Evolutionary conservation across 64 coral and sea anemone species (phyloP), one percentile per base, ranked within the genome.

Genomic region (Porites lutea): DNA sequence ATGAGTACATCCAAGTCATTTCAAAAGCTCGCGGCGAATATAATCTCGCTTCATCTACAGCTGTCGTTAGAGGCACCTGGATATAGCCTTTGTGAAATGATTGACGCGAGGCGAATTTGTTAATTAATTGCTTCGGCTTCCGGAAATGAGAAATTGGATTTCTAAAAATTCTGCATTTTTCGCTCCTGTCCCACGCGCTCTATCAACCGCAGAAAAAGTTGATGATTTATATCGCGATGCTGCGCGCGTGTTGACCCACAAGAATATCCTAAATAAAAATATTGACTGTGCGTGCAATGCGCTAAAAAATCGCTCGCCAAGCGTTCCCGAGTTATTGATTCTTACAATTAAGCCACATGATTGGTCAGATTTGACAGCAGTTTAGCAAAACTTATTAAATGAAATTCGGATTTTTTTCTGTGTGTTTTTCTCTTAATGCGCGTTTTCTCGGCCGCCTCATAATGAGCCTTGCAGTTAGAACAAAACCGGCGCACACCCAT

Each of bases 111-210:
- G 58, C 70, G 96, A 99, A 99, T 96, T 96, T 94, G 94, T 96
- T 99, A 99, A 99, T 99, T 96, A 99, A 96, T 96, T 96, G 97
- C 89, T 85, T 87, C 79, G 76, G 77, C 71, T 91, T 95, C 97
- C 97, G 97, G 97, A 99, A 99, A 99, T 99, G 97, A 99, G 94
- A 96, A 99, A 91, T 82, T 93, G 82, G 87, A 90, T 87, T 37
- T 96, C 89, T 96, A 91, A 88, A 99, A 93, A 96, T 93, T 89
- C 89, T 92, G 48, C 86, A 88, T 86, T 83, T 91, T 88, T 37
- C 63, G 62, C 68, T 86, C 54, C 52, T 53, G 71, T 77, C 94
- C 94, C 97, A 99, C 97, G 97, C 97, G 92, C 94, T 51, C 76
- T 63, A 18, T 63, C 44, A 62, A 64, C 81, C 81, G 16, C 63